Evolutionary conservation across 2,888 invertebrate species (phyloP).

Genomic region (Drosophila pseudotalamancana): DNA sequence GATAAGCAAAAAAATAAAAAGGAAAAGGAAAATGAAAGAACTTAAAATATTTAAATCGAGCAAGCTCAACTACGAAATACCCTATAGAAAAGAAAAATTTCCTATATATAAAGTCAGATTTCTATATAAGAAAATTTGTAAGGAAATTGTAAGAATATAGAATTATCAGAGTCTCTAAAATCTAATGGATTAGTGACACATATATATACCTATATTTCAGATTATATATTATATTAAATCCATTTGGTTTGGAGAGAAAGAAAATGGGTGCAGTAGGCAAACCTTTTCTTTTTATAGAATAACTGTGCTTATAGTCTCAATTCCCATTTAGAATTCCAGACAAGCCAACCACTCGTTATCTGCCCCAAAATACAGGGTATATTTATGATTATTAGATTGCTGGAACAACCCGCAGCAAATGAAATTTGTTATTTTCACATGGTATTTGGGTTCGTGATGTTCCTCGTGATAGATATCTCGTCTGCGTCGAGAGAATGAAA

Average conservation of each 20-base stretch:
- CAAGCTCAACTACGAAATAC: slow-evolving; percentile 5
- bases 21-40: slow-evolving; percentile 29
- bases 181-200: too few relatives aligned
- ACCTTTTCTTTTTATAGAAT: too few relatives aligned
- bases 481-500: slow-evolving; percentile 10
- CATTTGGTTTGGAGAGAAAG: too few relatives aligned
- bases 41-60: slow-evolving; percentile 3
- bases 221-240: too few relatives aligned
- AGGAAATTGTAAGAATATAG: too few relatives aligned
- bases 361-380: slow-evolving; percentile 37
- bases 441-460: slow-evolving; percentile 45
- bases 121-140: too few relatives aligned
- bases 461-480: slow-evolving; percentile 41
- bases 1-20: slow-evolving; percentile 66
- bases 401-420: slow-evolving; percentile 15
- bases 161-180: too few relatives aligned
- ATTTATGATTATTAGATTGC: slow-evolving; percentile 38
- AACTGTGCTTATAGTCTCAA: too few relatives aligned
- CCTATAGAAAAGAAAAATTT: not conserved
- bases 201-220: too few relatives aligned
- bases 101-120: too few relatives aligned
- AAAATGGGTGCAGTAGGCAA: too few relatives aligned
- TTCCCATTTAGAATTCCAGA: too few relatives aligned
- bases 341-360: not conserved
- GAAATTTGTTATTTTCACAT: slow-evolving; percentile 48